These are phyloP conservation scores for Loripinus fragilis DNA, from an alignment of 2,888 invertebrate genomes.

Conservation along the genomic window DNA sequence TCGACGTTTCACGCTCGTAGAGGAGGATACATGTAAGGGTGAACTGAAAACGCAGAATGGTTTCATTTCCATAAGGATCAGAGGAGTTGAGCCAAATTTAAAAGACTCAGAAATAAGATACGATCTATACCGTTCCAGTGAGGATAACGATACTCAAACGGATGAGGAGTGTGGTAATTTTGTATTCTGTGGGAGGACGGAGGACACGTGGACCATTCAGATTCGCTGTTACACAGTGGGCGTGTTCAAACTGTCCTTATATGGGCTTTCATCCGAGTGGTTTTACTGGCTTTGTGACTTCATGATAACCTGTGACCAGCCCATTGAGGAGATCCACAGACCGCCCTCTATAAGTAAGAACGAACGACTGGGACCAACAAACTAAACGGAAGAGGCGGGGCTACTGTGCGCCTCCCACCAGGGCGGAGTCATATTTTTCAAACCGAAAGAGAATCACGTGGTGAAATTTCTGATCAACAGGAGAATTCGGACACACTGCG, in stretches of 20 bases:
- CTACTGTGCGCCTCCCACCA: conserved; percentile 68
- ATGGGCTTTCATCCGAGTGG: conserved; percentile 61
- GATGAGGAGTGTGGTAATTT: conserved; percentile 43
- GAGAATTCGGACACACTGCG: conserved; percentile 28
- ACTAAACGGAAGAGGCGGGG: conserved; percentile 63
- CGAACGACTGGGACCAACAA: conserved; percentile 70
- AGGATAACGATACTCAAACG: conserved; percentile 37
- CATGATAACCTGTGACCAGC: conserved; percentile 67
- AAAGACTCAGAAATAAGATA: conserved; percentile 58
- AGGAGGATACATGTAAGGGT: conserved; percentile 59
- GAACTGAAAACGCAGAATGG: conserved; percentile 64
- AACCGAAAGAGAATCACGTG: conserved; percentile 53
- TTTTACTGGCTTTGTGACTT: conserved; percentile 66
- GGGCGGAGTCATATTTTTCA: conserved; percentile 64
- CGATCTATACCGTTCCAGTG: conserved; percentile 55
- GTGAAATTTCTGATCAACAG: conserved; percentile 55
- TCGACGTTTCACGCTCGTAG: conserved; percentile 60
- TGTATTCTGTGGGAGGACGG: conserved; percentile 53
- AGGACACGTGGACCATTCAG: conserved; percentile 59
- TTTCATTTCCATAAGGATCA: conserved; percentile 53
- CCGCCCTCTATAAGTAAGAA: conserved; percentile 72
- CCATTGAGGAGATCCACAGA: conserved; percentile 54
- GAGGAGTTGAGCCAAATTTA: conserved; percentile 34
- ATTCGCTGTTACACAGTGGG: conserved; percentile 69
- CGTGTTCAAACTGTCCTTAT: conserved; percentile 71